phyloP scores from a whole-genome alignment of 2,888 invertebrate genomes.

The Pristionchus entomophagus region DNA sequence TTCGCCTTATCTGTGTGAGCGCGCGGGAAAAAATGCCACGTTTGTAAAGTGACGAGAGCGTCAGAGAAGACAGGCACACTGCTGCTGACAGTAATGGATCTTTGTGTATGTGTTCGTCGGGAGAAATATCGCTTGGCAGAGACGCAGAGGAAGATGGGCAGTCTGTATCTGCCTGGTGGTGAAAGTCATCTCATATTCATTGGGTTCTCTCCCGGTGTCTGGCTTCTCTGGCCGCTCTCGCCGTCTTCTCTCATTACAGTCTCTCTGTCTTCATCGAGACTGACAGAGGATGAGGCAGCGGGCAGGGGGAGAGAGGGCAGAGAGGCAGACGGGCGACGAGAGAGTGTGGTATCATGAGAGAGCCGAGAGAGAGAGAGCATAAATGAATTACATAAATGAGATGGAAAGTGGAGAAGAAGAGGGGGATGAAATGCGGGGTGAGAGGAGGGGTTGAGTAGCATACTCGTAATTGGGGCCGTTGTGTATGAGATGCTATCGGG shows the following conservation, averaged over 20 bases:
- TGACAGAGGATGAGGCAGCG: not conserved
- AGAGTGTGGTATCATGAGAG: not conserved
- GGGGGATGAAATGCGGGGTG: not conserved
- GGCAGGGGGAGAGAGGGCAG: not conserved
- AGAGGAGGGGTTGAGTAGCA: not conserved
- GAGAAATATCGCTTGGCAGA: not conserved
- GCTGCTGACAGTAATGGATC: slow-evolving; percentile 10
- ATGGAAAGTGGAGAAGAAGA: slow-evolving; percentile 34
- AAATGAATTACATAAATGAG: slow-evolving; percentile 35
- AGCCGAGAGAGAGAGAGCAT: too few relatives aligned
- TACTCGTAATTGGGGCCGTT: not conserved
- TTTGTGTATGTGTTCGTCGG: not conserved
- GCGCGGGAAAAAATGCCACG: not conserved
- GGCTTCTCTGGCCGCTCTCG: not conserved
- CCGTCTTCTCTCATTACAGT: slow-evolving; percentile 12
- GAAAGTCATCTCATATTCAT: slow-evolving; percentile 23
- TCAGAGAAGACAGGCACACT: not conserved
- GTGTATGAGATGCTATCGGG: not conserved
- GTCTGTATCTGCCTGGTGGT: not conserved
- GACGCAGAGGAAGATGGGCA: slow-evolving; percentile 4
- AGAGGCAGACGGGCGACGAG: not conserved
- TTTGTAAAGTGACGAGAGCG: not conserved
- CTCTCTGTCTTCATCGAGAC: not conserved
- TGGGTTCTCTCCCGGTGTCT: not conserved
- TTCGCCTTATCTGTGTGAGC: not conserved